phyloP scores from a whole-genome alignment of 2,797 vertebrate species.

The Zenarchopterus dispar region DNA sequence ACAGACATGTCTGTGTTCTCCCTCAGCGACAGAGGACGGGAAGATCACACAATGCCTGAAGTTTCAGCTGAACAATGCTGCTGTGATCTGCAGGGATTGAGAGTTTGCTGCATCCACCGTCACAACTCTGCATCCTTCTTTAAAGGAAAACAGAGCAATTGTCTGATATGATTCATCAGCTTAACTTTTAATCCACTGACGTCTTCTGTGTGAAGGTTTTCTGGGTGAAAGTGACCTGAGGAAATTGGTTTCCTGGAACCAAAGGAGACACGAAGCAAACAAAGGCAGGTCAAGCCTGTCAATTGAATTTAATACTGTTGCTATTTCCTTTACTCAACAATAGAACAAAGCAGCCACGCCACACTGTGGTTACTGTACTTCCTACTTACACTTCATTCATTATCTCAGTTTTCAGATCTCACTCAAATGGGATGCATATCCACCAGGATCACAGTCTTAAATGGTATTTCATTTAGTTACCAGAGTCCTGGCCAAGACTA shows the following conservation, averaged over 20 bases:
- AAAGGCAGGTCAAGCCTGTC: constrained; percentile 16
- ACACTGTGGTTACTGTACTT: too few species aligned
- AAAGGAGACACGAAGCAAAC: constrained; percentile 25
- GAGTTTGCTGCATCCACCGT: constrained; percentile 23
- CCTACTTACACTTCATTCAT: too few species aligned
- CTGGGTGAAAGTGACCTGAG: background rate
- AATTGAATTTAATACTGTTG: constrained; percentile 2
- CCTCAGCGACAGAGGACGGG: constrained; percentile 42
- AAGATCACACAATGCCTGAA: constrained; percentile 54
- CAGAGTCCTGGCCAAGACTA: too few species aligned
- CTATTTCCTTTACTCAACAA: constrained; percentile 2
- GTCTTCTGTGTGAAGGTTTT: constrained; percentile 7
- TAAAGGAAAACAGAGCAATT: constrained; percentile 29
- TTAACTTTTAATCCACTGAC: constrained; percentile 33
- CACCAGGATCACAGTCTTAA: too few species aligned
- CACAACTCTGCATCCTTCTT: constrained; percentile 26
- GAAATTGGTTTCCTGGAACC: constrained; percentile 5
- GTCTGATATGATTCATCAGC: constrained; percentile 41
- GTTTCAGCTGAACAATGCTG: constrained; percentile 40
- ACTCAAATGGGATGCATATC: too few species aligned
- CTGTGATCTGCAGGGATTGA: constrained; percentile 24
- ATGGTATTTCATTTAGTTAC: too few species aligned
- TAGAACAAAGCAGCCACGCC: background rate
- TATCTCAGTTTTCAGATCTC: too few species aligned
- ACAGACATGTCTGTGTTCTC: constrained; percentile 46